A percentile compares a stretch with the other conserved stretches of the same genome.
These are phyloP conservation scores for Leucoraja erinaceus DNA, from an alignment of 2,113 vertebrate species.

Conservation along the genomic window DNA sequence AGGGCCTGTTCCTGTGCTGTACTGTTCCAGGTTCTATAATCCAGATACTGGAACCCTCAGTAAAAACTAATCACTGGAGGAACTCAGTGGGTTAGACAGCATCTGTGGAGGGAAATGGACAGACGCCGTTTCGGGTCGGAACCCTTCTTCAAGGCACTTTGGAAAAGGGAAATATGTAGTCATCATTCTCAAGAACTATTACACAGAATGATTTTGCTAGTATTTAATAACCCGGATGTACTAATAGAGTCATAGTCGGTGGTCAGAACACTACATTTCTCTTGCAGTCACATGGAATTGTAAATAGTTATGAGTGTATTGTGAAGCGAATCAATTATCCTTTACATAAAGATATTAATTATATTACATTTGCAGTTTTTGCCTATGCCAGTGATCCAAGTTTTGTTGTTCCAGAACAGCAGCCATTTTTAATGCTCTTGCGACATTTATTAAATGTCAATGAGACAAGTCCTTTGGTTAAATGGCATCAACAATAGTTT, in stretches of 20 bases:
- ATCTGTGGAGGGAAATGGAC: too few relatives aligned
- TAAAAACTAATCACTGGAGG: too few relatives aligned
- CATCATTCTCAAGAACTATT: not conserved
- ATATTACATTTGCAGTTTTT: not conserved
- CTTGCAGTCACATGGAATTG: not conserved
- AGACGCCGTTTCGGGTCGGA: too few relatives aligned
- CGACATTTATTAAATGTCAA: constrained; percentile 27
- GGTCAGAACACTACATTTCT: not conserved
- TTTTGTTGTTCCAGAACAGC: not conserved
- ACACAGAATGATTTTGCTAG: not conserved
- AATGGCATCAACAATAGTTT: not conserved
- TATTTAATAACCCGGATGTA: not conserved
- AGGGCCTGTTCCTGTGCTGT: too few relatives aligned
- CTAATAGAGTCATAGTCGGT: not conserved
- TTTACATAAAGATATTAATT: not conserved
- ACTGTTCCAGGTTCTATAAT: too few relatives aligned
- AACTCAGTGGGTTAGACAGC: too few relatives aligned
- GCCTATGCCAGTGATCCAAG: not conserved
- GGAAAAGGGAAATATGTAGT: not conserved
- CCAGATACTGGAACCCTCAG: too few relatives aligned
- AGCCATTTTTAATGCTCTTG: not conserved
- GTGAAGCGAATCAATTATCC: not conserved
- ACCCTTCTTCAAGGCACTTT: too few relatives aligned
- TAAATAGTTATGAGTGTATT: not conserved
- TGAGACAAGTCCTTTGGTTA: constrained; percentile 27